A percentile compares a stretch with the other conserved stretches of the same genome.
These are phyloP conservation scores for Ylistrum balloti DNA, from an alignment of 1,140 invertebrate species.

Conservation along the genomic window DNA sequence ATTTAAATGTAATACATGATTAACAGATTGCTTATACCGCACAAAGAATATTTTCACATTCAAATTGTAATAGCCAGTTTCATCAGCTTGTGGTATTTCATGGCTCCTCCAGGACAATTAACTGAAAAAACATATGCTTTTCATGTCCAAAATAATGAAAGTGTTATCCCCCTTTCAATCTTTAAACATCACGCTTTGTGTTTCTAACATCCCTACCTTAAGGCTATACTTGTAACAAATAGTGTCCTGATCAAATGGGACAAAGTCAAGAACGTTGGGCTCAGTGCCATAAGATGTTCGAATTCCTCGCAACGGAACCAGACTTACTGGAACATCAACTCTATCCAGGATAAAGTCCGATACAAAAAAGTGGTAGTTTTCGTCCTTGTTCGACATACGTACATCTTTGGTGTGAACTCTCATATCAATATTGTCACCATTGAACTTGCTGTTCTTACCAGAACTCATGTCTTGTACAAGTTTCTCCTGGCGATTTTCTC, in stretches of 20 bases:
- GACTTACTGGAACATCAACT: background rate
- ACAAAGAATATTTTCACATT: no score
- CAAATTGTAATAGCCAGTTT: no score
- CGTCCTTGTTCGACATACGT: slow-evolving; percentile 5
- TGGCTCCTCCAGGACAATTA: no score
- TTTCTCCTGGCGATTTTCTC: background rate
- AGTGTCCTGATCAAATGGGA: no score
- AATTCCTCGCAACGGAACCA: slow-evolving; percentile 4
- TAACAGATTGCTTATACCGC: no score
- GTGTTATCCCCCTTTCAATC: background rate
- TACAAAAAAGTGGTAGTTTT: slow-evolving; percentile 54
- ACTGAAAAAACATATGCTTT: no score
- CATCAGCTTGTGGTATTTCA: no score
- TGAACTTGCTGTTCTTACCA: slow-evolving; percentile 50
- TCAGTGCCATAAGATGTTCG: background rate
- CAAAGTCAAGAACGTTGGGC: no score
- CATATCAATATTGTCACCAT: slow-evolving; percentile 53
- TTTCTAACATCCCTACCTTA: no score
- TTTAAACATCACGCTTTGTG: background rate
- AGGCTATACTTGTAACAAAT: no score
- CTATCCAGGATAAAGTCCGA: slow-evolving; percentile 43
- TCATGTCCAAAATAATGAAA: no score
- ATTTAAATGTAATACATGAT: no score
- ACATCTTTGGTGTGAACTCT: slow-evolving; percentile 50
- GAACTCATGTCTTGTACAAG: background rate